Percentiles rank a stretch among this genome's conserved stretches.
phyloP scores from a whole-genome alignment of 2,888 invertebrate genomes.

The Leucophora obtusa region DNA sequence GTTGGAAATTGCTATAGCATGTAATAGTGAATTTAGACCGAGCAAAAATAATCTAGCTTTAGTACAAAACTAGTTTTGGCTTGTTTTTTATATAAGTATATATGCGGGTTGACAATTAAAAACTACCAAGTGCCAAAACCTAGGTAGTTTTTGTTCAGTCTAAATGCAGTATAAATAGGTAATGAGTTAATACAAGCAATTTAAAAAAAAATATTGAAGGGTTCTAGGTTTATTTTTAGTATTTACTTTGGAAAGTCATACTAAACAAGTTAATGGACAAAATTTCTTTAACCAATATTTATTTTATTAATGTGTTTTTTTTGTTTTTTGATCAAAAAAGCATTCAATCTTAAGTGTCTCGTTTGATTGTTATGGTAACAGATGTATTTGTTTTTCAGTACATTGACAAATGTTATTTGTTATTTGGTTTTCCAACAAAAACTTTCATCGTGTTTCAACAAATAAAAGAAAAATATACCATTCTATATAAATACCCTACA shows the following conservation, averaged over 20 bases:
- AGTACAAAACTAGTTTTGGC: no score
- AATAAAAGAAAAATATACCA: not conserved
- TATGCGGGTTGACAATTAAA: no score
- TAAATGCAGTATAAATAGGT: no score
- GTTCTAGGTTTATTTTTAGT: not conserved
- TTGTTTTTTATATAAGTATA: no score
- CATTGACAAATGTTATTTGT: constrained; percentile 27
- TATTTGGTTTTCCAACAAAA: constrained; percentile 11
- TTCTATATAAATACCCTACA: not conserved
- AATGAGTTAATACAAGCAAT: no score
- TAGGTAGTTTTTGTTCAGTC: no score
- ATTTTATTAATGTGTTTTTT: constrained; percentile 6
- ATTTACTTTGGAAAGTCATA: not conserved
- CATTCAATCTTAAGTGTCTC: constrained; percentile 15
- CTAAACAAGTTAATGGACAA: not conserved
- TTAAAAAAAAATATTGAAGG: no score
- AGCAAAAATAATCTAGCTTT: no score
- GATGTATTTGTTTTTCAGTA: constrained; percentile 37
- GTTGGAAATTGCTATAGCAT: no score
- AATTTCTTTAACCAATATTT: not conserved
- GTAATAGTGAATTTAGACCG: no score
- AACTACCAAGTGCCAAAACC: no score
- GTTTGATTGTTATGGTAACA: constrained; percentile 23
- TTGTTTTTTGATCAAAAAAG: not conserved
- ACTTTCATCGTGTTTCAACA: not conserved